These are phyloP conservation scores for Xestia sexstrigata DNA, from an alignment of 2,888 invertebrate species.

Conservation along the genomic window DNA sequence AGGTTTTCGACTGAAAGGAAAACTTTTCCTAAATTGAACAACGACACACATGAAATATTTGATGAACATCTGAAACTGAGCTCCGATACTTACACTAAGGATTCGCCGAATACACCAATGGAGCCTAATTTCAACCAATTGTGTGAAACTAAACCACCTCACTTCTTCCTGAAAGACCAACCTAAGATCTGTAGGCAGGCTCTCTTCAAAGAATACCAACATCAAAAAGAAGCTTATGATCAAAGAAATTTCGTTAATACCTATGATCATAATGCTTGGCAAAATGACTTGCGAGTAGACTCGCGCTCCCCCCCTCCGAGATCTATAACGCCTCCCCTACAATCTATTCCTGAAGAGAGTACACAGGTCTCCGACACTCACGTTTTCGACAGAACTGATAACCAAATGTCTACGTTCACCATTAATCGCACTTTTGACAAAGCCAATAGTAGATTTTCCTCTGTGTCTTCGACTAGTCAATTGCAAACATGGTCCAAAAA, in stretches of 20 bases:
- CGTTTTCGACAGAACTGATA: conserved; percentile 77
- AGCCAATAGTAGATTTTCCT: conserved; percentile 65
- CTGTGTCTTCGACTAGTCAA: conserved; percentile 68
- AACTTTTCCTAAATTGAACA: conserved; percentile 77
- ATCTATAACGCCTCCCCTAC: conserved; percentile 84
- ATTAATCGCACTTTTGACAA: conserved; percentile 86
- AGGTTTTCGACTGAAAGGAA: conserved; percentile 88
- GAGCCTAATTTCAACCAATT: conserved; percentile 74
- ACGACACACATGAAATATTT: conserved; percentile 81
- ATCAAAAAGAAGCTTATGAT: conserved; percentile 77
- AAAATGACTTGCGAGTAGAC: conserved; percentile 76
- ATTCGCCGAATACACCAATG: conserved; percentile 83
- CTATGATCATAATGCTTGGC: conserved; percentile 83
- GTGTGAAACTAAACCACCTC: conserved; percentile 75
- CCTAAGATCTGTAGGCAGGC: conserved; percentile 83
- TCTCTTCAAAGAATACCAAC: conserved; percentile 82
- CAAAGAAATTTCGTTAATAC: conserved; percentile 75
- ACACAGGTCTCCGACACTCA: conserved; percentile 81
- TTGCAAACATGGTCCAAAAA: conserved; percentile 85
- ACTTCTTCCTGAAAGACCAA: conserved; percentile 75
- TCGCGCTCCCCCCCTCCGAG: conserved; percentile 83
- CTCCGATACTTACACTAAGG: conserved; percentile 90
- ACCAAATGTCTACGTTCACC: conserved; percentile 82
- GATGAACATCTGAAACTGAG: conserved; percentile 82
- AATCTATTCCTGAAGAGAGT: conserved; percentile 89